phyloP scores from a whole-genome alignment of 2,113 vertebrate genomes.

The Perccottus glenii region DNA sequence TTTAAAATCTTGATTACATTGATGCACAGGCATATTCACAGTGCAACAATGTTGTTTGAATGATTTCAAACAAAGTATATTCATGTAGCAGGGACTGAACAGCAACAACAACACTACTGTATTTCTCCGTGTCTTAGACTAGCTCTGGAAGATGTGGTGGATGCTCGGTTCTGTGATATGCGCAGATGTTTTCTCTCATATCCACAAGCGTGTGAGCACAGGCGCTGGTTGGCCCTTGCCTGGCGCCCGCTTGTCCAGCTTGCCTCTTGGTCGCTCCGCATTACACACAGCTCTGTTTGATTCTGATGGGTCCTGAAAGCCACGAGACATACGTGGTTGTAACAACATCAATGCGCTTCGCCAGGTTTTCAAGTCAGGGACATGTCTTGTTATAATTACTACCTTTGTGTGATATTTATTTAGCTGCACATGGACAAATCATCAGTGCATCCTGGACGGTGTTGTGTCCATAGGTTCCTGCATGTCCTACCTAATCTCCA shows the following conservation, averaged over 20 bases:
- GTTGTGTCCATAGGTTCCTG: slow-evolving; percentile 23
- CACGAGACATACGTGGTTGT: slow-evolving; percentile 71
- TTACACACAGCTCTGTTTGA: slow-evolving; percentile 67
- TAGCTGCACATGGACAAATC: slow-evolving; percentile 53
- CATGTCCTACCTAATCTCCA: slow-evolving; percentile 32
- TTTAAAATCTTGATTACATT: no score
- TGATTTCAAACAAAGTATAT: no score
- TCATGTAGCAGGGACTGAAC: no score
- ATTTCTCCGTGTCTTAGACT: slow-evolving; percentile 81
- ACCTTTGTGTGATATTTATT: slow-evolving; percentile 65
- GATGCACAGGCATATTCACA: no score
- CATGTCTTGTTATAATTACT: slow-evolving; percentile 75
- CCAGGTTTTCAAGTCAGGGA: slow-evolving; percentile 77
- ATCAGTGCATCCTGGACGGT: slow-evolving; percentile 41
- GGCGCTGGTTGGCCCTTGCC: slow-evolving; percentile 58
- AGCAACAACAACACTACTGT: neutral
- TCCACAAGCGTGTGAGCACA: slow-evolving; percentile 69
- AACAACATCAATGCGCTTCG: slow-evolving; percentile 78
- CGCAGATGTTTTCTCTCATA: slow-evolving; percentile 78
- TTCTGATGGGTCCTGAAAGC: slow-evolving; percentile 77
- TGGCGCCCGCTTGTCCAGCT: slow-evolving; percentile 46
- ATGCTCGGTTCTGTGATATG: slow-evolving; percentile 57
- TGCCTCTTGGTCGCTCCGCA: slow-evolving; percentile 57
- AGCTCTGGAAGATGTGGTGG: slow-evolving; percentile 54
- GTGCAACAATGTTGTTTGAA: no score